Base-by-base conservation (phyloP, 2,797 vertebrate genomes). In the Pseudotriccus pelzelni region DNA sequence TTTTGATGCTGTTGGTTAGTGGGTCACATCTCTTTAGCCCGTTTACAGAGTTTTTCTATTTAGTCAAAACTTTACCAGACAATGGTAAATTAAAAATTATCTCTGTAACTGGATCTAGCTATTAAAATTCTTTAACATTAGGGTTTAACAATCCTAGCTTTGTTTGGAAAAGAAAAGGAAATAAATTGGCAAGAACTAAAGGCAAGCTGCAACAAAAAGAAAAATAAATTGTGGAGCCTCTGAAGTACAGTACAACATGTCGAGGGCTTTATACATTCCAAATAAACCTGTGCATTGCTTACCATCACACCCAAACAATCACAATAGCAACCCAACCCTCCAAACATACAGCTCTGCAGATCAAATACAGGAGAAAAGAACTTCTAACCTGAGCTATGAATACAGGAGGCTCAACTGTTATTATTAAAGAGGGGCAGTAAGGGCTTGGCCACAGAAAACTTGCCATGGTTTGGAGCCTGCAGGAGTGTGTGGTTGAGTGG, bases 101-200 rank as follows among this genome's bases (percentile, higher is more conserved):
- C 41, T 91, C 39, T 2, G 9, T 84, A 92, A 84, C 59, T 94
- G 50, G 44, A 88, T 86, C 82, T 86, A 76, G 66, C 87, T 90
- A 63, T 94, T 92, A 49, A 81, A 78, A 91, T 88, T 79, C 73
- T 92, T 89, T 76, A 68, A 30, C 4, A 6, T 91, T 85, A 49
- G 37, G 39, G 73, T 92, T 83, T 90, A 76, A 82, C 87, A 92
- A 46, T 44, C 25, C 28, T 90, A 60, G 59, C 87, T 96, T 92
- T 94, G 82, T 95, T 89, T 93, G 73, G 76, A 88, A 93, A 81
- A 85, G 66, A 62, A 66, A 75, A 77, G 47, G 59, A 97, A 92
- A 85, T 81, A 80, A 81, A 82, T 50, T 94, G 94, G 69, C 79
- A 88, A 86, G 59, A 52, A 56, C 69, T 86, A 79, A 91, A 93